phyloP scores from a whole-genome alignment of 2,797 vertebrate genomes.

The Lagodon rhomboides region DNA sequence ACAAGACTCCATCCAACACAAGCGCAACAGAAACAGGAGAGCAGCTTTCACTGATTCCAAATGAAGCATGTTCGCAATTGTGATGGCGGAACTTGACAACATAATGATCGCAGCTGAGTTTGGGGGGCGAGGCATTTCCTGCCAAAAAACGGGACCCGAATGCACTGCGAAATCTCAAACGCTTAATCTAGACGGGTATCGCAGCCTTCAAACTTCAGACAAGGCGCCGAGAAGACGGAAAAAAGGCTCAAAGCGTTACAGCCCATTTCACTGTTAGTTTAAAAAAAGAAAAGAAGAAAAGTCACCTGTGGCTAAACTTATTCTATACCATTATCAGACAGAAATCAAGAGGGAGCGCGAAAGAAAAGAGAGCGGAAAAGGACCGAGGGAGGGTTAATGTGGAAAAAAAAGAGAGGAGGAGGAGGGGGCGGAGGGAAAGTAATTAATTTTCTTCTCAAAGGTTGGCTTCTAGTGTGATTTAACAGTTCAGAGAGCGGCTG shows the following conservation, averaged over 20 bases:
- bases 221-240: background rate
- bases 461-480: constrained; percentile 83
- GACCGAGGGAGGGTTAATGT: constrained; percentile 58
- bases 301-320: constrained; percentile 46
- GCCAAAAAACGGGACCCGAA: constrained; percentile 15
- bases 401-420: constrained; percentile 45
- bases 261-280: constrained; percentile 31
- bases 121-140: constrained; percentile 23
- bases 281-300: background rate
- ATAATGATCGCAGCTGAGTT: constrained; percentile 43
- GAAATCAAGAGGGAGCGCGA: constrained; percentile 5
- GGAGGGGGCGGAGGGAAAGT: constrained; percentile 74
- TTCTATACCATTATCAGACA: constrained; percentile 9
- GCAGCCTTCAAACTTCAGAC: constrained; percentile 34
- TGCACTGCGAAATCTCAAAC: constrained; percentile 26
- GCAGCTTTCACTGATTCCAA: constrained; percentile 53
- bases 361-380: constrained; percentile 37
- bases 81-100: constrained; percentile 44
- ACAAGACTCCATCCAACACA: constrained; percentile 5
- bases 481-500: constrained; percentile 85
- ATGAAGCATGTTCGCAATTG: constrained; percentile 15
- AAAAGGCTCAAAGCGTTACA: constrained; percentile 3
- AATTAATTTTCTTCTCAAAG: constrained; percentile 87
- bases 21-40: constrained; percentile 7
- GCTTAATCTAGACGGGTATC: constrained; percentile 16